phyloP scores from a whole-genome alignment of 2,888 invertebrate species.

The Diaprepes abbreviatus region DNA sequence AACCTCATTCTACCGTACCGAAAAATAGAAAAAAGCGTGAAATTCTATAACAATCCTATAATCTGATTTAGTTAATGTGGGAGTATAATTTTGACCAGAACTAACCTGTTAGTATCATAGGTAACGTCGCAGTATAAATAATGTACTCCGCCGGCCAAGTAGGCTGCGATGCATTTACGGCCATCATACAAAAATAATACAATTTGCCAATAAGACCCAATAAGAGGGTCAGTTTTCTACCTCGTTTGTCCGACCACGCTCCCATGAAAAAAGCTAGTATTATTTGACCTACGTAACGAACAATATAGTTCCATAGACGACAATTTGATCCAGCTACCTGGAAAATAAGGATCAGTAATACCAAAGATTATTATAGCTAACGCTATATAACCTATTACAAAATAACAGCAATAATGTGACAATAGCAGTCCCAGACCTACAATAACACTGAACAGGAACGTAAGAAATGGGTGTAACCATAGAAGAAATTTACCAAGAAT shows the following conservation, averaged over 20 bases:
- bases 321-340: conserved; percentile 81
- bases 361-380: too few species aligned
- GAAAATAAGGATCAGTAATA: too few species aligned
- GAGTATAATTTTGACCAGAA: conserved; percentile 4
- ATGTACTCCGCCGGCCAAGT: conserved; percentile 82
- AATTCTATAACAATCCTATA: too few species aligned
- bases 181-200: conserved; percentile 81
- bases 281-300: conserved; percentile 81
- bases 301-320: conserved; percentile 84
- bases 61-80: too few species aligned
- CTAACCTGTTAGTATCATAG: conserved; percentile 77
- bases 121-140: conserved; percentile 82
- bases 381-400: too few species aligned
- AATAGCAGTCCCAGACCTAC: too few species aligned
- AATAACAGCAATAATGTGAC: too few species aligned
- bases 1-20: too few species aligned
- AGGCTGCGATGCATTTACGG: conserved; percentile 73
- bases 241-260: conserved; percentile 85
- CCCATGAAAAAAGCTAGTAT: conserved; percentile 84
- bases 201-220: conserved; percentile 82
- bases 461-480: too few species aligned
- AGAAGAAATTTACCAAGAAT: too few species aligned
- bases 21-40: too few species aligned
- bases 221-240: conserved; percentile 80
- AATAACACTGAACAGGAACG: too few species aligned